Conservation (phyloP, 2,113 vertebrate species). For the Upupa epops region DNA sequence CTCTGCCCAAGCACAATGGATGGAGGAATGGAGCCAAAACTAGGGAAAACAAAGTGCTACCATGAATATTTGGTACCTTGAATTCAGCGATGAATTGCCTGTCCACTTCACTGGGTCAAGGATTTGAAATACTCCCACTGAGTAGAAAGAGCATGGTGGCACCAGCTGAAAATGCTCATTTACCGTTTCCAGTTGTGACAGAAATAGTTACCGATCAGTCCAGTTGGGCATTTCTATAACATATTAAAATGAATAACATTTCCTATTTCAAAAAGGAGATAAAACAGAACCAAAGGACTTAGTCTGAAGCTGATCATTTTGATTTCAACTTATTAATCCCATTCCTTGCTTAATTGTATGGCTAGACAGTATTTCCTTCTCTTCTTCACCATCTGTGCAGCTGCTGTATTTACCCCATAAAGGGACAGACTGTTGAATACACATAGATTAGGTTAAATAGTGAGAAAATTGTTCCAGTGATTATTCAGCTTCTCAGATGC, state of each 20-base stretch:
- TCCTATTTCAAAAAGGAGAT: conserved; percentile 1
- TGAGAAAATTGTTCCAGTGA: background rate
- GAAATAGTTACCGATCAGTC: background rate
- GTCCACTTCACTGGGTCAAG: background rate
- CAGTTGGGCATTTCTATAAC: background rate
- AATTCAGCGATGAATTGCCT: background rate
- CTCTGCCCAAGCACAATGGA: background rate
- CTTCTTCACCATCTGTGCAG: background rate
- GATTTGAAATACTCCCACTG: background rate
- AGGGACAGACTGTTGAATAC: conserved; percentile 7
- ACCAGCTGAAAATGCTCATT: background rate
- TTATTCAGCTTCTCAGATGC: conserved; percentile 14
- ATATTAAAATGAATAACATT: background rate
- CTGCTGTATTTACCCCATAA: background rate
- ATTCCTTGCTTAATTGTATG: background rate
- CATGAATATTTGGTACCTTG: background rate
- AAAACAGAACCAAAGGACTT: background rate
- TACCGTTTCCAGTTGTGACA: conserved; percentile 8
- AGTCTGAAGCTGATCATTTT: background rate
- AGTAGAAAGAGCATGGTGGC: conserved; percentile 1
- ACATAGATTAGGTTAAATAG: conserved; percentile 9
- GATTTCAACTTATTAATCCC: background rate
- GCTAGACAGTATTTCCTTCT: background rate
- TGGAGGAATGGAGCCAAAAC: background rate
- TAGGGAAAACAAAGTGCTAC: background rate